These are phyloP conservation scores for Passerina amoena DNA, from an alignment of 2,113 vertebrate species.

Conservation along the genomic window DNA sequence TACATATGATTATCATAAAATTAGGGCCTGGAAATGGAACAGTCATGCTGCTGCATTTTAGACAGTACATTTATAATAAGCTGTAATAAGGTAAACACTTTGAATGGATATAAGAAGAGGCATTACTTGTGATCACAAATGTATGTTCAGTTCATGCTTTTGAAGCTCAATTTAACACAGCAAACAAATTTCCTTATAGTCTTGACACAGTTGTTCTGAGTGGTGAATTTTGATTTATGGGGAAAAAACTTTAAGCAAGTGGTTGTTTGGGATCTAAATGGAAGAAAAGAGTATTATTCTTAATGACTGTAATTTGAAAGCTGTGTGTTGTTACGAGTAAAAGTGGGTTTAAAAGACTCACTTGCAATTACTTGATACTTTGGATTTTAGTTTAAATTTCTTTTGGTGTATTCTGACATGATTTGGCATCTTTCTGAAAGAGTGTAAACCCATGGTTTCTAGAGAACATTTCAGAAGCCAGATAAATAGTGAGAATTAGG, in stretches of 20 bases:
- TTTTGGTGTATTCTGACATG: not conserved
- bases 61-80: conserved; percentile 76
- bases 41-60: conserved; percentile 75
- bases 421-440: not conserved
- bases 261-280: conserved; percentile 36
- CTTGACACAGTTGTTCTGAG: conserved; percentile 71
- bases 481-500: not conserved
- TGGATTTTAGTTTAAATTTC: not conserved
- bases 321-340: not conserved
- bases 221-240: conserved; percentile 65
- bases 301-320: conserved; percentile 39
- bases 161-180: conserved; percentile 76
- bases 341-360: not conserved
- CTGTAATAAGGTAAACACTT: conserved; percentile 75
- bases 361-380: conserved; percentile 19
- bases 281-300: conserved; percentile 16
- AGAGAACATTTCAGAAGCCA: not conserved
- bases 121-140: conserved; percentile 68
- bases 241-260: not conserved
- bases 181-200: conserved; percentile 73
- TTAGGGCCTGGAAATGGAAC: conserved; percentile 74
- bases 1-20: conserved; percentile 79
- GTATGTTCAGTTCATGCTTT: conserved; percentile 68
- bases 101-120: conserved; percentile 70
- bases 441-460: not conserved